Percentiles rank a stretch among this genome's conserved stretches.
phyloP scores from a whole-genome alignment of 2,888 invertebrate genomes.

The Pristionchus fissidentatus region DNA sequence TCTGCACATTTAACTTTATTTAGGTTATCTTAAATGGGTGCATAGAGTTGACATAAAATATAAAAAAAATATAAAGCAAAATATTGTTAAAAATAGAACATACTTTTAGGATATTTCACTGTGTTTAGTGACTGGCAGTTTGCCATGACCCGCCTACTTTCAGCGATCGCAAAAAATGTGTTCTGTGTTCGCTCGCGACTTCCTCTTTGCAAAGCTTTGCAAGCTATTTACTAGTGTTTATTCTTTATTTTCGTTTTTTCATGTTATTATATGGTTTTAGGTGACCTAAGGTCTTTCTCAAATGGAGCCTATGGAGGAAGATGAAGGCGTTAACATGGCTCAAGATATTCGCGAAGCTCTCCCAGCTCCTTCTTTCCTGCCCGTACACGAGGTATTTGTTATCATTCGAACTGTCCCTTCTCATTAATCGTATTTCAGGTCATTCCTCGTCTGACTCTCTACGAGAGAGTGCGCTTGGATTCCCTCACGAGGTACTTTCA shows the following conservation, averaged over 20 bases:
- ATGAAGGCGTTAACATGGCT: background rate
- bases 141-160: slow-evolving; percentile 12
- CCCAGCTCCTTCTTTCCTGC: background rate
- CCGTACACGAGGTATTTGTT: slow-evolving; percentile 13
- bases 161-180: background rate
- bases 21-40: too few species aligned
- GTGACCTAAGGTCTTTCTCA: background rate
- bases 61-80: background rate
- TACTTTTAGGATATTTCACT: background rate
- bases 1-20: too few species aligned
- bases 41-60: background rate
- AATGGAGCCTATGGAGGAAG: slow-evolving; percentile 35
- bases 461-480: slow-evolving; percentile 41
- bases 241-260: background rate
- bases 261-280: background rate
- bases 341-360: background rate
- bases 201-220: background rate
- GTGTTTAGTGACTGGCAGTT: background rate
- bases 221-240: background rate
- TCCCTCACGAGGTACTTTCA: slow-evolving; percentile 4
- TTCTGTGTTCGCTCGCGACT: background rate
- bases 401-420: background rate
- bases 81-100: background rate
- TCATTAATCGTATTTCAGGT: background rate
- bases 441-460: slow-evolving; percentile 11